A percentile compares a stretch with the other conserved stretches of the same genome.
Evolutionary conservation across 1,140 invertebrate species (phyloP).

Genomic region (Diorhabda sublineata): DNA sequence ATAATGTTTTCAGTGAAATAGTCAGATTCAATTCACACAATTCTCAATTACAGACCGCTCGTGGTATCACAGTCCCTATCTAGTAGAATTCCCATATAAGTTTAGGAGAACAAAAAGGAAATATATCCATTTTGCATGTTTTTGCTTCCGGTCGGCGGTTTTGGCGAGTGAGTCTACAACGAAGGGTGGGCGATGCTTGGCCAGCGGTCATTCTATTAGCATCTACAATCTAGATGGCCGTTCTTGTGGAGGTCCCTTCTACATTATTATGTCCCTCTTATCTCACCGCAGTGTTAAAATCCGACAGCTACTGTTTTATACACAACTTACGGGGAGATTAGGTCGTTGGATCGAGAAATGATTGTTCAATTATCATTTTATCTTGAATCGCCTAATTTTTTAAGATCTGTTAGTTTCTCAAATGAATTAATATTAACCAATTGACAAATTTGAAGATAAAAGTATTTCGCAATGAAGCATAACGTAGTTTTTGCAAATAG

Average conservation of each 20-base stretch:
- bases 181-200: slow-evolving; percentile 34
- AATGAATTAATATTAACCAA: no score
- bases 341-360: background rate
- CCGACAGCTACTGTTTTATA: slow-evolving; percentile 14
- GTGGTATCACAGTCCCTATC: slow-evolving; percentile 29
- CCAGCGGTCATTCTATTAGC: slow-evolving; percentile 48
- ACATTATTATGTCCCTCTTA: slow-evolving; percentile 40
- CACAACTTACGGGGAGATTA: slow-evolving; percentile 5
- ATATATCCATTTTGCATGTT: slow-evolving; percentile 48
- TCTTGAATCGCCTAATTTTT: no score
- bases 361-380: no score
- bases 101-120: slow-evolving; percentile 46
- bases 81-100: slow-evolving; percentile 33
- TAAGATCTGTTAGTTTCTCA: no score
- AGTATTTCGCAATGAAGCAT: no score
- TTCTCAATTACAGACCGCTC: slow-evolving; percentile 29
- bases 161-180: slow-evolving; percentile 22
- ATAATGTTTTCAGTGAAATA: slow-evolving; percentile 22
- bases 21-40: slow-evolving; percentile 27
- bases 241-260: slow-evolving; percentile 42
- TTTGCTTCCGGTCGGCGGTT: slow-evolving; percentile 41
- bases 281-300: slow-evolving; percentile 17
- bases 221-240: slow-evolving; percentile 48
- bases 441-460: no score
- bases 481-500: no score